Base-by-base conservation (phyloP, 2,113 vertebrate genomes). In the Hemiprocne comata region DNA sequence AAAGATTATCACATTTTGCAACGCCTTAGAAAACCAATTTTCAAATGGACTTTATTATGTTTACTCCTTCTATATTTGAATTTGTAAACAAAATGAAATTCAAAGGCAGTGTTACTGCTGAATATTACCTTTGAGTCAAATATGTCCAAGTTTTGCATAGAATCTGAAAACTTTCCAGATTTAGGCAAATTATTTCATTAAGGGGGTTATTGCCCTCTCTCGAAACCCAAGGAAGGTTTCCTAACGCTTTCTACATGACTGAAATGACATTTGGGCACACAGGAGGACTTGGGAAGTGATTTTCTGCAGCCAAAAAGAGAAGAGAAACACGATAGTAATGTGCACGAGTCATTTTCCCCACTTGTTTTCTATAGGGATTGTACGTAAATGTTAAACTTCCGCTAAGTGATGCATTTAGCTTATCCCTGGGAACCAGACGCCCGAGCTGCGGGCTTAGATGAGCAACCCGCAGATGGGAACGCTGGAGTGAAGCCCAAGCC, bases 321-420 rank as follows among this genome's bases (percentile, higher is more conserved):
- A 3, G 6, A 33, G 1, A 19, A 19, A 40, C 2, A 28, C 1
- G 13, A 31, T 1, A 29, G 36, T 1, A 42, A 50, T 3, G 3
- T 5, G 23, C 13, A 48, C 61, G 36, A 80, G 9, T 14, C 6
- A 6, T 58, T 90, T 55, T 0, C 1, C 29, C 11, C 10, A 2
- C 4, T 33, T 20, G 5, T 54, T 60, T 84, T n/a, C 50, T 14
- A 1, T 2, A 44, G 26, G 36, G 51, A 15, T 29, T 24, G 51
- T 11, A 20, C 3, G 15, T 9, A 29, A 31, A 31, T 3, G 23
- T 12, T 28, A 29, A 13, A 17, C 9, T 12, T 50, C 23, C 10
- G 23, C 48, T 18, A 18, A 17, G 44, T 18, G 44, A 10, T 46
- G 44, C 44, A 40, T 40, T 40, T 40, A 40, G 40, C 40, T 40